Conservation (phyloP, 2,888 invertebrate species). For the Drosophila pseudotakahashii region DNA sequence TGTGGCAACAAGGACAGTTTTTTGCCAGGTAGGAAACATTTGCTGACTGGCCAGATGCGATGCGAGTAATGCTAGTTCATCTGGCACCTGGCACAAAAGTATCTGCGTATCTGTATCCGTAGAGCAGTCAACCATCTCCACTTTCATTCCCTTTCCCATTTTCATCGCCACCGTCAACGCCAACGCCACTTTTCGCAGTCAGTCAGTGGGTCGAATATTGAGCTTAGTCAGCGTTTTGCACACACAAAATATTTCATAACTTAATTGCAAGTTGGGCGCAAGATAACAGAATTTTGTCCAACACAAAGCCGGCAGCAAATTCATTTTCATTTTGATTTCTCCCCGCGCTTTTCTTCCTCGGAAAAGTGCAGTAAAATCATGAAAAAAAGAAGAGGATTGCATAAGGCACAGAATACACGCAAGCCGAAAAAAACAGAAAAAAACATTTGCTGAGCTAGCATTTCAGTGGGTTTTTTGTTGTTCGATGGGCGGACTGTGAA, state of each 20-base stretch:
- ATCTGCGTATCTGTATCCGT: slow-evolving; percentile 32
- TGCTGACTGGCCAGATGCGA: slow-evolving; percentile 40
- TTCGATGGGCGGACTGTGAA: slow-evolving; percentile 13
- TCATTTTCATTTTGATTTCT: slow-evolving; percentile 32
- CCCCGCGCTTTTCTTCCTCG: slow-evolving; percentile 30
- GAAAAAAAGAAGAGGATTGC: slow-evolving; percentile 53
- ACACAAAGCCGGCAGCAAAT: slow-evolving; percentile 20
- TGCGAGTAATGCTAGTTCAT: slow-evolving; percentile 24
- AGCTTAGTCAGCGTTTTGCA: slow-evolving; percentile 71
- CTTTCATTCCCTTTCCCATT: background rate
- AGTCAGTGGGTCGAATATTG: slow-evolving; percentile 50
- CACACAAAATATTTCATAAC: slow-evolving; percentile 65
- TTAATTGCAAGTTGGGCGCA: slow-evolving; percentile 57
- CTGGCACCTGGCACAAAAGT: slow-evolving; percentile 26
- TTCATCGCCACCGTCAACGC: background rate
- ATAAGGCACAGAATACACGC: slow-evolving; percentile 53
- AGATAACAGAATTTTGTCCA: slow-evolving; percentile 33
- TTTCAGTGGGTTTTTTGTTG: slow-evolving; percentile 23
- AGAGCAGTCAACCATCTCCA: slow-evolving; percentile 18
- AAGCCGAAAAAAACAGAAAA: slow-evolving; percentile 12
- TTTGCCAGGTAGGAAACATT: slow-evolving; percentile 22
- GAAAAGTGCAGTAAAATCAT: slow-evolving; percentile 34
- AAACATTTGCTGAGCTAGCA: slow-evolving; percentile 46
- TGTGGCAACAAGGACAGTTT: slow-evolving; percentile 24
- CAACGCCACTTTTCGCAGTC: slow-evolving; percentile 10